Evolutionary conservation across 2,113 vertebrate genomes (phyloP).

Genomic region (Gnathonemus echidnorhynchus): DNA sequence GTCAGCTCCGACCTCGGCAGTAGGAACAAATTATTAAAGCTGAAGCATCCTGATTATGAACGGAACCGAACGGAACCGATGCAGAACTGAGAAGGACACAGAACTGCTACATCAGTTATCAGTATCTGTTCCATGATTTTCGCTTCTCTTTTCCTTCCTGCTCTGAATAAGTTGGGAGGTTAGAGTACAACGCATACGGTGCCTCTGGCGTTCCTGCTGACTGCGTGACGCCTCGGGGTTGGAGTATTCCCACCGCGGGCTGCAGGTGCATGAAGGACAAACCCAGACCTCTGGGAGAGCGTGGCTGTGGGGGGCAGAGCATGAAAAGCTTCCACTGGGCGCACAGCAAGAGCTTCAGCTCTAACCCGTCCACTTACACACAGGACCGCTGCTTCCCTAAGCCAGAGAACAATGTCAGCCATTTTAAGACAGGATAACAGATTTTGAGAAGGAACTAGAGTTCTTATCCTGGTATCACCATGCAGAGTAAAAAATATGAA

Average conservation of each 20-base stretch:
- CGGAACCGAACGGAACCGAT: neutral
- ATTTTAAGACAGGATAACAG: neutral
- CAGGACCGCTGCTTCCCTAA: neutral
- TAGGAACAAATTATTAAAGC: neutral
- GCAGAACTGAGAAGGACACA: neutral
- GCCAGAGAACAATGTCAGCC: neutral
- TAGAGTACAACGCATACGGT: neutral
- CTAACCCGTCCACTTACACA: neutral
- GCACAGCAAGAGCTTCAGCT: neutral
- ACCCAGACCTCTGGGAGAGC: neutral
- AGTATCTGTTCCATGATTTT: neutral
- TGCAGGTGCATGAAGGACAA: neutral
- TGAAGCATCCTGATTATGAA: neutral
- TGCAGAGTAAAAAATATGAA: neutral
- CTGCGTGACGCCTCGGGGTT: neutral
- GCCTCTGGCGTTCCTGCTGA: neutral
- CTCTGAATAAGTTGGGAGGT: neutral
- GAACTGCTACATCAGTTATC: neutral
- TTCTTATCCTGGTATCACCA: neutral
- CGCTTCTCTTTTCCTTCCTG: neutral
- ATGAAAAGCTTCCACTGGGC: neutral
- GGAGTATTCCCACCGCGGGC: neutral
- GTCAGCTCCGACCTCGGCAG: neutral
- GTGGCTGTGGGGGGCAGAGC: neutral
- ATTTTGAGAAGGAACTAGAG: neutral